A percentile compares a stretch with the other conserved stretches of the same genome.
These are phyloP conservation scores for Nycticorax nycticorax DNA, from an alignment of 2,113 vertebrate genomes.

Conservation along the genomic window DNA sequence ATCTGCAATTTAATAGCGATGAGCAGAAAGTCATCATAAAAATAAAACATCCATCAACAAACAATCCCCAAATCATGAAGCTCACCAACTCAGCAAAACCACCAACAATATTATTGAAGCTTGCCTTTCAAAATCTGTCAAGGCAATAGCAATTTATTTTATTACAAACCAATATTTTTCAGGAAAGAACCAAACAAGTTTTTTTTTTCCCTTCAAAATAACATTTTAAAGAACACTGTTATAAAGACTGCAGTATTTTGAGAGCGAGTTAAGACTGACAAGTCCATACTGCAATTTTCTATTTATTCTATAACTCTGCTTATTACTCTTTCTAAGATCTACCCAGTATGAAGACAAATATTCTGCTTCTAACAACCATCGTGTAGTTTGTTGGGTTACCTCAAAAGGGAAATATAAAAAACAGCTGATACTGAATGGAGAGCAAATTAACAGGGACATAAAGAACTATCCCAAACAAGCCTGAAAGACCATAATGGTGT, in stretches of 20 bases:
- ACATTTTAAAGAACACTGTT: background rate
- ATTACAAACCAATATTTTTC: background rate
- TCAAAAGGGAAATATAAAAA: background rate
- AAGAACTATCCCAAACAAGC: background rate
- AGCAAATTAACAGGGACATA: background rate
- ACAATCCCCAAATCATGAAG: background rate
- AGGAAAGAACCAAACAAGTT: background rate
- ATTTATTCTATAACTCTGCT: background rate
- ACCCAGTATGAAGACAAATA: background rate
- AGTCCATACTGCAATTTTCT: background rate
- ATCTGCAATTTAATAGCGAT: background rate
- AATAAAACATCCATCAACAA: background rate
- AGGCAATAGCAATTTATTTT: background rate
- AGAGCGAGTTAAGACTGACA: background rate
- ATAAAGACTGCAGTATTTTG: background rate
- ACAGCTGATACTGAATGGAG: rapidly evolving
- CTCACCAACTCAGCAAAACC: background rate
- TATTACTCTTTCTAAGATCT: background rate
- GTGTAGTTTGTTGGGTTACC: background rate
- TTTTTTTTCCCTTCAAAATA: background rate
- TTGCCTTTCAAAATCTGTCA: background rate
- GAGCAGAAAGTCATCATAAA: background rate
- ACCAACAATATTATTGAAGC: background rate
- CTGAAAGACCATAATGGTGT: background rate
- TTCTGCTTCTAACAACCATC: background rate